These are phyloP conservation scores for Triplophysa bombifrons DNA, from an alignment of 2,797 vertebrate species.

Conservation along the genomic window DNA sequence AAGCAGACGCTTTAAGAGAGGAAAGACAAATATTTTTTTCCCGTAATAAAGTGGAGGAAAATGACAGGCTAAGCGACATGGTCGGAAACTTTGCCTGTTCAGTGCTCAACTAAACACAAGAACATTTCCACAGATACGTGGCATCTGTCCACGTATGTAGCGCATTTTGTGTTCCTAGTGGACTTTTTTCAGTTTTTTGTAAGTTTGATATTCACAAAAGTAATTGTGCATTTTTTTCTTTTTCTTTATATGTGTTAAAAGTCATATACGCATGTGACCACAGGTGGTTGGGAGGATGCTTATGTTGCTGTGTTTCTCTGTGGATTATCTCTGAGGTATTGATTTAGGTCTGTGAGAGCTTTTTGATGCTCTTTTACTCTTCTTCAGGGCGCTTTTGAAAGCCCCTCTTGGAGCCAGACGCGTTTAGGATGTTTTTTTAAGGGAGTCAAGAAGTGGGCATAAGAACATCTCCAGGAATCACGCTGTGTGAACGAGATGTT, in stretches of 20 bases:
- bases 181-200: no score
- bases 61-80: constrained; percentile 3
- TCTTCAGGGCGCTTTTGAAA: constrained; percentile 16
- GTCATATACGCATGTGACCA: background rate
- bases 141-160: constrained; percentile 10
- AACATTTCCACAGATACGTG: constrained; percentile 12
- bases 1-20: constrained; percentile 43
- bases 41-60: constrained; percentile 14
- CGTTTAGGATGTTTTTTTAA: constrained; percentile 9
- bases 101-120: constrained; percentile 9
- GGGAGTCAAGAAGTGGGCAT: background rate
- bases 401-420: background rate
- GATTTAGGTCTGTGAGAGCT: constrained; percentile 11
- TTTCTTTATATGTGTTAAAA: background rate
- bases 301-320: background rate
- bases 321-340: constrained; percentile 16
- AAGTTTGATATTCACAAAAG: no score
- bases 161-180: background rate
- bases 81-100: constrained; percentile 31
- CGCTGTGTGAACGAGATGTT: constrained; percentile 15
- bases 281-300: background rate
- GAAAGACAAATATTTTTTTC: constrained; percentile 41
- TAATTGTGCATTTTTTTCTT: background rate
- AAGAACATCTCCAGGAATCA: background rate
- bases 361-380: constrained; percentile 30